Evolutionary conservation across 2,888 invertebrate genomes (phyloP).

Genomic region (Drosophila kambysellisi): DNA sequence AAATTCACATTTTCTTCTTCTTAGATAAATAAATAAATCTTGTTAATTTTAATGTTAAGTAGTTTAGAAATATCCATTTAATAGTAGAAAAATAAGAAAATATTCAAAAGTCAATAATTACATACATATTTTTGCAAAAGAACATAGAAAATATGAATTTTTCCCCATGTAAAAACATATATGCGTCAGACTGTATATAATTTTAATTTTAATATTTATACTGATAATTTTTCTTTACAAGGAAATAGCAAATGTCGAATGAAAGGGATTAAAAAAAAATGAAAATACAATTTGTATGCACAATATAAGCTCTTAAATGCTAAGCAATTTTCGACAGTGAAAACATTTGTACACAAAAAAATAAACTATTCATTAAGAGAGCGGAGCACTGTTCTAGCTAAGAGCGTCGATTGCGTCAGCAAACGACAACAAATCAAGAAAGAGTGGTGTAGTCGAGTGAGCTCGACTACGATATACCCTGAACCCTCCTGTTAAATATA

Average conservation of each 20-base stretch:
- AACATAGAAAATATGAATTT: too few relatives aligned
- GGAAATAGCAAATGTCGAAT: neutral
- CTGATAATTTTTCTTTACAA: neutral
- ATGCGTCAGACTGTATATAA: too few relatives aligned
- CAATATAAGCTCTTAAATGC: slow-evolving; percentile 6
- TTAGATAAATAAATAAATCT: too few relatives aligned
- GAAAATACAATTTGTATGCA: neutral
- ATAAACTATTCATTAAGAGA: slow-evolving; percentile 11
- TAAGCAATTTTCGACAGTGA: neutral
- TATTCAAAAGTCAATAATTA: too few relatives aligned
- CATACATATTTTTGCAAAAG: too few relatives aligned
- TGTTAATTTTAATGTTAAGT: too few relatives aligned
- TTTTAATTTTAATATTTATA: neutral
- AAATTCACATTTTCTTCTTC: too few relatives aligned
- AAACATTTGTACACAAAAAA: slow-evolving; percentile 2
- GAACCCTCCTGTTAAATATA: neutral
- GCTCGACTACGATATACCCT: neutral
- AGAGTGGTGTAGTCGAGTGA: neutral
- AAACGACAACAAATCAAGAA: neutral
- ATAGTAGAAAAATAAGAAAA: too few relatives aligned
- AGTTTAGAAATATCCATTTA: too few relatives aligned
- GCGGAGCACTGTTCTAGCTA: slow-evolving; percentile 1
- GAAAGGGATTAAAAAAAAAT: neutral
- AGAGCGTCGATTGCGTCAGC: slow-evolving; percentile 9
- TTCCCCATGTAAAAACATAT: too few relatives aligned